Evolutionary conservation across 1,140 invertebrate species (phyloP).

Genomic region (Drosophila tristis): DNA sequence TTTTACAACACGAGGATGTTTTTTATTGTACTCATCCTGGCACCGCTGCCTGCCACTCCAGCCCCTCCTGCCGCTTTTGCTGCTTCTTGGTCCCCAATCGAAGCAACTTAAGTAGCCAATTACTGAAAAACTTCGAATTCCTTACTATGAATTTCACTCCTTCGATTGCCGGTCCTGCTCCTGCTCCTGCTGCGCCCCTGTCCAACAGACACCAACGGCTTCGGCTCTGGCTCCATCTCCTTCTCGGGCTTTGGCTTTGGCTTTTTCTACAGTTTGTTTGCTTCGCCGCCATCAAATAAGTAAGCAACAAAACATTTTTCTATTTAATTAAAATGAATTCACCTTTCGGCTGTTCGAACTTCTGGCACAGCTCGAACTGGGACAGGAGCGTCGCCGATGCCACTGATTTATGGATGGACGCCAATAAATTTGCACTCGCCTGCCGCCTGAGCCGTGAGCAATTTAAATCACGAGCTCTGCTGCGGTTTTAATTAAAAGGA

Average conservation of each 20-base stretch:
- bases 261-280: slow-evolving; percentile 55
- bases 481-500: slow-evolving; percentile 82
- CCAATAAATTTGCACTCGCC: slow-evolving; percentile 71
- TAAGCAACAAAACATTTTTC: slow-evolving; percentile 78
- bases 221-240: no score
- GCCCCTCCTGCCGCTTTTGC: not conserved
- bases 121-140: slow-evolving; percentile 77
- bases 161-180: slow-evolving; percentile 23
- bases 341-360: slow-evolving; percentile 54
- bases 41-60: slow-evolving; percentile 6
- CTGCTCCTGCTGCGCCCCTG: not conserved
- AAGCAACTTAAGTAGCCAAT: slow-evolving; percentile 79
- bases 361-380: not conserved
- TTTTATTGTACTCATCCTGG: slow-evolving; percentile 70
- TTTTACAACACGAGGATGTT: slow-evolving; percentile 82
- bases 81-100: slow-evolving; percentile 58
- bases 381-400: slow-evolving; percentile 4
- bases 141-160: slow-evolving; percentile 57
- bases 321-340: slow-evolving; percentile 82
- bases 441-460: slow-evolving; percentile 50
- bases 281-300: slow-evolving; percentile 27
- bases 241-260: not conserved
- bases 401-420: slow-evolving; percentile 73
- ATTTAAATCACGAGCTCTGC: slow-evolving; percentile 79
- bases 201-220: no score